phyloP scores from a whole-genome alignment of 2,797 vertebrate genomes.

The Anolis apletophallus region DNA sequence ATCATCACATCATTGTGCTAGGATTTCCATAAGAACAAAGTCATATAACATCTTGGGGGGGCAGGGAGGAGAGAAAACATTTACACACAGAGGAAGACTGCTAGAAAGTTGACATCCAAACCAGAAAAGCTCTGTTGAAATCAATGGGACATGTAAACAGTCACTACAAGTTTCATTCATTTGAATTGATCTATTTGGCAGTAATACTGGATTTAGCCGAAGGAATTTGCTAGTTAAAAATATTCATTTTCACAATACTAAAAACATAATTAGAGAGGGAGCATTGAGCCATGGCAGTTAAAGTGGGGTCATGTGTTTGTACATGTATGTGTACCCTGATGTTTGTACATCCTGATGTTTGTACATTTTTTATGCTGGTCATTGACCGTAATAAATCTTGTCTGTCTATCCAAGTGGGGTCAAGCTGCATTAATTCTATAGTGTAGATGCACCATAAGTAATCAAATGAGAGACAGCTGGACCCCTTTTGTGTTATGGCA shows the following conservation, averaged over 20 bases:
- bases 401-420: too few relatives aligned
- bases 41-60: neutral
- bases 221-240: neutral
- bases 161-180: too few relatives aligned
- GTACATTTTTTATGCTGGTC: too few relatives aligned
- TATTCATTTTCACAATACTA: neutral
- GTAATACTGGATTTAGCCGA: neutral
- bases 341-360: too few relatives aligned
- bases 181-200: too few relatives aligned
- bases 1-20: slow-evolving; percentile 35
- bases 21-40: neutral
- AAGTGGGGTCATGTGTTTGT: too few relatives aligned
- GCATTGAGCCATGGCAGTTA: too few relatives aligned
- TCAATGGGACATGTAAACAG: too few relatives aligned
- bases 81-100: neutral
- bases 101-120: neutral
- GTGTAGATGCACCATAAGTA: neutral
- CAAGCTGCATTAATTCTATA: too few relatives aligned
- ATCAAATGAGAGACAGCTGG: neutral
- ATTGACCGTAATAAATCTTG: too few relatives aligned
- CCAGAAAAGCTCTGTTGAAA: too few relatives aligned
- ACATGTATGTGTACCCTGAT: too few relatives aligned
- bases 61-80: neutral
- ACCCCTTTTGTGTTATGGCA: neutral
- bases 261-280: neutral